Base-by-base conservation (phyloP, 2,888 invertebrate genomes). In the Dascillus cervinus region DNA sequence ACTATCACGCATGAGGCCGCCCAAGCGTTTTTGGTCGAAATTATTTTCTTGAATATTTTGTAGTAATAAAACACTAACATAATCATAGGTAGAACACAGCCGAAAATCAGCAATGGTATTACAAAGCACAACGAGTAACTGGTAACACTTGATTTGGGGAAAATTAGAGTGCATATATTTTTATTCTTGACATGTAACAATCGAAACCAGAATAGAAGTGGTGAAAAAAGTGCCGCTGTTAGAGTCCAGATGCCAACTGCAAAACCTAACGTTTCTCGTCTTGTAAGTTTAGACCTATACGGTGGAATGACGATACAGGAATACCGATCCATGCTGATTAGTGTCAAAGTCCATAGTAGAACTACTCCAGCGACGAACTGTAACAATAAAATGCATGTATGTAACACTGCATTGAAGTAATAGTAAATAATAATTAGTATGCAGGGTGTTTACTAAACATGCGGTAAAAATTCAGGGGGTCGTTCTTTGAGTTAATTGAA, bases 281-380 rank as follows among this genome's bases (percentile, higher is more conserved):
- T 69, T 15, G 68, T 64, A 27, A 71, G 58, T 31, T 65, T 64
- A 12, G 71, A 70, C 33, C 70, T 63, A 47, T 72, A 71, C 2
- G 72, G 72, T n/a, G 72, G 69, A 8, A 71, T 62, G 3, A 69
- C 70, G 30, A 73, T 66, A 54, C 73, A 74, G 11, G 69, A 60
- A 47, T 73, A 65, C 12, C 73, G 61, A 52, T 73, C 73, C 58
- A 72, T 69, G 39, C 71, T 72, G 56, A 74, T 73, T 30, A 72
- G 56, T 8, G 72, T 71, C 25, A 73, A 49, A 2, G 73, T 73
- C 74, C 74, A 74, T 14, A 73, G 60, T 4, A 74, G 61, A 13
- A 72, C 72, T 34, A 71, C 70, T 11, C 72, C 73, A 46, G 73
- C 71, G 6, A 73, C 72, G 37, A 73, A 69, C 74, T 73, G 61